phyloP scores from a whole-genome alignment of 2,888 invertebrate genomes.

The Pecten maximus region DNA sequence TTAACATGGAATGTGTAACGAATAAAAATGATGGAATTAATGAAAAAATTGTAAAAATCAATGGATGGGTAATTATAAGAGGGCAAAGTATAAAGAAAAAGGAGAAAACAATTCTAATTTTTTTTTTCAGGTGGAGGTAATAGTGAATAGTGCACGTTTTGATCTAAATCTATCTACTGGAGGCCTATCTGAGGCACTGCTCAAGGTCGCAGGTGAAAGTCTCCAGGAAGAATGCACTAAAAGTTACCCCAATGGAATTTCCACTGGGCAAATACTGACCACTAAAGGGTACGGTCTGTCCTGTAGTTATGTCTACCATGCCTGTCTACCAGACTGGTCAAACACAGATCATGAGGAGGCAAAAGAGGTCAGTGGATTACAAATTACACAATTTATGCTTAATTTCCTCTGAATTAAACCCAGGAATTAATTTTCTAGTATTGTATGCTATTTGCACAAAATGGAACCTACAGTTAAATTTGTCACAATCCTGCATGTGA shows the following conservation, averaged over 20 bases:
- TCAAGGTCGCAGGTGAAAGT: slow-evolving; percentile 65
- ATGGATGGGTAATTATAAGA: no score
- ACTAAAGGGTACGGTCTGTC: slow-evolving; percentile 63
- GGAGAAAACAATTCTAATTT: no score
- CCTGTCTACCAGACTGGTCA: slow-evolving; percentile 54
- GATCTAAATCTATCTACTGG: slow-evolving; percentile 68
- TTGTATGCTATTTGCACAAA: no score
- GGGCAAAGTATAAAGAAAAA: no score
- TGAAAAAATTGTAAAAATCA: no score
- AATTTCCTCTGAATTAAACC: no score
- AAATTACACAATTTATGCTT: no score
- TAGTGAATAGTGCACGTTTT: slow-evolving; percentile 69
- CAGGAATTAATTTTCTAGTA: no score
- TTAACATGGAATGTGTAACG: no score
- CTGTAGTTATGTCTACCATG: slow-evolving; percentile 56
- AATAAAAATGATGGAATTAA: no score
- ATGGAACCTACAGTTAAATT: no score
- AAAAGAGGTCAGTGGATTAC: slow-evolving; percentile 36
- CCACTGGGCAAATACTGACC: slow-evolving; percentile 65
- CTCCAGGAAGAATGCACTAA: slow-evolving; percentile 67
- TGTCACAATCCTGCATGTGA: no score
- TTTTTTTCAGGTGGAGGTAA: slow-evolving; percentile 72
- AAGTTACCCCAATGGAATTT: slow-evolving; percentile 66
- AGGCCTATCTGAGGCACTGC: slow-evolving; percentile 65
- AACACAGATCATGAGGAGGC: neutral